Percentiles rank a stretch among this genome's conserved stretches.
Evolutionary conservation across 2,113 vertebrate genomes (phyloP).

Genomic region (Girardinichthys multiradiatus): DNA sequence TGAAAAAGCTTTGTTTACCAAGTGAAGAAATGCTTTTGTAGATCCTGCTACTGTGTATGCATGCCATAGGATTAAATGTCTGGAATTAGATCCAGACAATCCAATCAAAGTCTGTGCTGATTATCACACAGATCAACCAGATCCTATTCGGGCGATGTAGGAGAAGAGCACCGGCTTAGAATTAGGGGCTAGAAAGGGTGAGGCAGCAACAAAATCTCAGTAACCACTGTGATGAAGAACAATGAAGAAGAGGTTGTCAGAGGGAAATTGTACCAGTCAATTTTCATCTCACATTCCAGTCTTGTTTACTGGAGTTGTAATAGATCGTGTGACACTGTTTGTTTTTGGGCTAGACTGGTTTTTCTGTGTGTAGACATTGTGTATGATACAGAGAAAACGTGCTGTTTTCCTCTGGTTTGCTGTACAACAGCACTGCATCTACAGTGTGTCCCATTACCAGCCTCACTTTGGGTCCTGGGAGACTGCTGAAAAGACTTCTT

Average conservation of each 20-base stretch:
- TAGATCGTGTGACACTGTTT: slow-evolving; percentile 61
- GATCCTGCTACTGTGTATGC: slow-evolving; percentile 66
- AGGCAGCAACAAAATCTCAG: slow-evolving; percentile 35
- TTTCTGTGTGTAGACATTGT: slow-evolving; percentile 43
- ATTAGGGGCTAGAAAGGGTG: slow-evolving; percentile 48
- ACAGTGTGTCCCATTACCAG: slow-evolving; percentile 72
- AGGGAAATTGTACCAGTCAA: slow-evolving; percentile 19
- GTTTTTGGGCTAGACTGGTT: slow-evolving; percentile 50
- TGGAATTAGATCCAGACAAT: slow-evolving; percentile 72
- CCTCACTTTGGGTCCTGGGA: slow-evolving; percentile 61
- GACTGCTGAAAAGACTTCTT: slow-evolving; percentile 70
- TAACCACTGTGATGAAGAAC: slow-evolving; percentile 41
- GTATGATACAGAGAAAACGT: slow-evolving; percentile 58
- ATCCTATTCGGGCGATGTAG: slow-evolving; percentile 58
- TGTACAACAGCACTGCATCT: slow-evolving; percentile 52
- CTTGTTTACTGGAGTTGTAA: slow-evolving; percentile 55
- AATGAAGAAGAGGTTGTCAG: slow-evolving; percentile 26
- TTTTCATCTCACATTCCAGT: slow-evolving; percentile 33
- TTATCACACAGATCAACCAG: slow-evolving; percentile 68
- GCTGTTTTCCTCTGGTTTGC: slow-evolving; percentile 72
- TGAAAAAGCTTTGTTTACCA: slow-evolving; percentile 20
- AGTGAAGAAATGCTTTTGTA: slow-evolving; percentile 25
- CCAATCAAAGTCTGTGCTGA: slow-evolving; percentile 67
- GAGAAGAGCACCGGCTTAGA: slow-evolving; percentile 62
- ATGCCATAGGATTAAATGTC: slow-evolving; percentile 66